Evolutionary conservation across 2,888 invertebrate genomes (phyloP), one percentile per base, ranked within the genome.

Genomic region (Saturnia pavonia): DNA sequence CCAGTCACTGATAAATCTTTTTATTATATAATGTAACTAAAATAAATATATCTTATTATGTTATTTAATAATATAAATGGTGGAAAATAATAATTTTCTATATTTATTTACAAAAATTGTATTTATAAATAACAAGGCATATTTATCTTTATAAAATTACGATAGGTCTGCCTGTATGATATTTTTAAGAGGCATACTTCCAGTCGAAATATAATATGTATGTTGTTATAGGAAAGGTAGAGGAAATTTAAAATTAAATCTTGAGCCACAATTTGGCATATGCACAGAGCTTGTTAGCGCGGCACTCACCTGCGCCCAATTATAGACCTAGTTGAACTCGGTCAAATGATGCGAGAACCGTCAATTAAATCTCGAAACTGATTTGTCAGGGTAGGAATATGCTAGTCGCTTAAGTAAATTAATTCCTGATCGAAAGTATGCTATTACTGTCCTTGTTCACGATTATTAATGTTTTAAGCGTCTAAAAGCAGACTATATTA

Each of bases 271-370:
- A 65, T 90, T 89, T 90, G 91, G 90, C 88, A 88, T 87, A 82
- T 84, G 83, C 81, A 77, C 77, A 80, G 80, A 78, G 81, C 89
- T 92, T 91, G 91, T 92, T 91, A 91, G 88, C 82, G 85, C 76
- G 76, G 82, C 84, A 87, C 89, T 89, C 82, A 82, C 80, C 79
- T 82, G 77, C 79, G 83, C 84, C 87, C 88, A 89, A 91, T 91
- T 91, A 91, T 87, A 81, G 82, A 86, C 84, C 87, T 85, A 88
- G 82, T 85, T 87, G 84, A 83, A 83, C 80, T 83, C 80, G 77
- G 80, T 76, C 73, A 70, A 83, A 83, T 83, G 82, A 80, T 80
- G 84, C 73, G 71, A 72, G 74, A 80, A 80, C 84, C 85, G 84
- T 86, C 87, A 87, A 88, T 90, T 90, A 89, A 88, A 71, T 71